Evolutionary conservation across 92 coral and sea anemone species (phyloP).

Genomic region (Phymanthus crucifer): DNA sequence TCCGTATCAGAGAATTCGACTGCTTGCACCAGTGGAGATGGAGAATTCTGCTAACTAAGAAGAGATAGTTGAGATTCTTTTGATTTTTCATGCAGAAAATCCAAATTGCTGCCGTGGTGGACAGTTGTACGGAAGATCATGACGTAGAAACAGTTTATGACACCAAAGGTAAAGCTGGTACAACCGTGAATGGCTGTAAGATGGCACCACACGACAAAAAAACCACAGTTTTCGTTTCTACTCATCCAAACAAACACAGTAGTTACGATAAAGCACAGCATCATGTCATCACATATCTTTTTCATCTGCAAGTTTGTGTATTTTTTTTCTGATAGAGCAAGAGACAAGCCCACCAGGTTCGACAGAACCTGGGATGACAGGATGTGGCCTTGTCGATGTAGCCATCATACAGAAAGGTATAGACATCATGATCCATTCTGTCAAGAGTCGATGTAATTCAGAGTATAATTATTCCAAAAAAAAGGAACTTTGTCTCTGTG

Average conservation of each 20-base stretch:
- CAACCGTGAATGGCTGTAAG: not conserved
- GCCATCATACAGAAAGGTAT: constrained; percentile 79
- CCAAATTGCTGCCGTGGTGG: constrained; percentile 40
- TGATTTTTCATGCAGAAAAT: constrained; percentile 55
- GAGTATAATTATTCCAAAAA: not conserved
- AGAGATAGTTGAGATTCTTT: not conserved
- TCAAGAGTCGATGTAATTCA: not conserved
- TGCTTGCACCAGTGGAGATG: not conserved
- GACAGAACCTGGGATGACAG: constrained; percentile 52
- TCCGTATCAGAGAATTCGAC: not conserved
- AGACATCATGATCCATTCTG: not conserved
- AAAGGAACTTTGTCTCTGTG: not conserved
- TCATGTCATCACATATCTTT: not conserved
- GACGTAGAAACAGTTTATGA: constrained; percentile 15
- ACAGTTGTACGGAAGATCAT: constrained; percentile 26
- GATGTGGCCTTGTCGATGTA: constrained; percentile 83
- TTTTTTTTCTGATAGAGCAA: constrained; percentile 18
- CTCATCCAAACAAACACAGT: too few species aligned
- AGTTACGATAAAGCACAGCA: not conserved
- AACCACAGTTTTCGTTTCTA: too few species aligned
- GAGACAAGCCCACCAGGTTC: constrained; percentile 60
- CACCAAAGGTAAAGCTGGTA: not conserved
- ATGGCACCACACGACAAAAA: not conserved
- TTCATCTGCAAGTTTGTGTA: not conserved
- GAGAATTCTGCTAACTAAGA: too few species aligned